A percentile compares a stretch with the other conserved stretches of the same genome.
Evolutionary conservation across 2,797 vertebrate genomes (phyloP).

Genomic region (Ispidina lecontei): DNA sequence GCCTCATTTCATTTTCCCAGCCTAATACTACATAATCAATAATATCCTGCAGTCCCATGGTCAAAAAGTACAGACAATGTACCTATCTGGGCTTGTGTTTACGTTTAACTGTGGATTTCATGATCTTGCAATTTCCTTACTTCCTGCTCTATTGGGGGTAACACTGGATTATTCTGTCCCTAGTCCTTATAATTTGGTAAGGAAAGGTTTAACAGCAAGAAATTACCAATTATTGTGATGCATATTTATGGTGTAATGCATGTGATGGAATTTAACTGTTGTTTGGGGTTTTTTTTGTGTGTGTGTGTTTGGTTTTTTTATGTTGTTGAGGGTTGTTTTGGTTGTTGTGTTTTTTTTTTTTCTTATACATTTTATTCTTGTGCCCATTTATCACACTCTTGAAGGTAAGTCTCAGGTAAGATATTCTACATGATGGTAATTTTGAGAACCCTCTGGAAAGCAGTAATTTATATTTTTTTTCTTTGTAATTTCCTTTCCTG

Average conservation of each 20-base stretch:
- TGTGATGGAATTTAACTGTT: background rate
- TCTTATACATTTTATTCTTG: background rate
- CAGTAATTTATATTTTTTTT: background rate
- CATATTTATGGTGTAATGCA: background rate
- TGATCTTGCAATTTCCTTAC: slow-evolving; percentile 21
- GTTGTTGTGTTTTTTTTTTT: too few relatives aligned
- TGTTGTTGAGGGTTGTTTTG: too few relatives aligned
- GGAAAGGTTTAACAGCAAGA: background rate
- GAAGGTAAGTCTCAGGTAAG: background rate
- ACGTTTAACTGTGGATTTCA: slow-evolving; percentile 10
- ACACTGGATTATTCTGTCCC: background rate
- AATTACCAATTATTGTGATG: background rate
- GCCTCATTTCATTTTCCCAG: slow-evolving; percentile 24
- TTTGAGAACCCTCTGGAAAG: background rate
- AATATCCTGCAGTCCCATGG: background rate
- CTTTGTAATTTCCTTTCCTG: background rate
- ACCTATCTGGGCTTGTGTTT: background rate
- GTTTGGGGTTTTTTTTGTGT: background rate
- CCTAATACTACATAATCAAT: background rate
- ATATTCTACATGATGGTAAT: background rate
- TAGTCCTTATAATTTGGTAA: background rate
- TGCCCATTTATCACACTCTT: background rate
- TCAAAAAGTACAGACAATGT: background rate
- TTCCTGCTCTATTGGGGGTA: background rate
- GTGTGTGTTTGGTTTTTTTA: too few relatives aligned